Evolutionary conservation across 2,113 vertebrate genomes (phyloP).

Genomic region (Cromileptes altivelis): DNA sequence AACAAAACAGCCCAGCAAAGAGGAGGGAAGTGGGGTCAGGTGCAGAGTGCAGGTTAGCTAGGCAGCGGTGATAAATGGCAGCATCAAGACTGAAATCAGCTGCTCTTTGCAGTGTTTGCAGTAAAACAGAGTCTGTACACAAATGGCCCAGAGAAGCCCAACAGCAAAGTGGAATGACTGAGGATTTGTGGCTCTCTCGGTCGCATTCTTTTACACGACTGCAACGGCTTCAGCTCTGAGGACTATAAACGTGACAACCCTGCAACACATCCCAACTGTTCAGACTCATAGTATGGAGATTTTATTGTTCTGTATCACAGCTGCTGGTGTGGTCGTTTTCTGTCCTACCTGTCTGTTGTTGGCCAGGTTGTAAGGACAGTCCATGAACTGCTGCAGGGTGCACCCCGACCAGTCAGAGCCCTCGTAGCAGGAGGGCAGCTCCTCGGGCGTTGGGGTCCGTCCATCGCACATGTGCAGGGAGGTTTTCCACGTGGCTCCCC

Average conservation of each 20-base stretch:
- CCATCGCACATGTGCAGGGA: constrained; percentile 99
- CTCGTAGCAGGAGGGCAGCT: constrained; percentile 97
- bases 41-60: not conserved
- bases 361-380: constrained; percentile 97
- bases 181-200: not conserved
- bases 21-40: not conserved
- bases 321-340: not conserved
- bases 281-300: too few relatives aligned
- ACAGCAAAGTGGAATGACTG: not conserved
- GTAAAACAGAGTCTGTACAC: not conserved
- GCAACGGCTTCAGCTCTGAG: not conserved
- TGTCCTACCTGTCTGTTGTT: constrained; percentile 94
- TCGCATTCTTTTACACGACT: not conserved
- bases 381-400: constrained; percentile 99
- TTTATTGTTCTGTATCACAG: not conserved
- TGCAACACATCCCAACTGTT: not conserved
- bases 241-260: not conserved
- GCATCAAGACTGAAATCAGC: not conserved
- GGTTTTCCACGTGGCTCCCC: constrained; percentile 98
- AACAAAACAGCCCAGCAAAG: not conserved
- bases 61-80: not conserved
- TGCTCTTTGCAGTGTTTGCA: constrained; percentile 2
- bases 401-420: constrained; percentile 98
- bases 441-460: constrained; percentile 95
- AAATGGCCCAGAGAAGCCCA: not conserved